Evolutionary conservation across 53 echinoderm and acorn worm species (phyloP).

Genomic region (Astropecten irregularis): DNA sequence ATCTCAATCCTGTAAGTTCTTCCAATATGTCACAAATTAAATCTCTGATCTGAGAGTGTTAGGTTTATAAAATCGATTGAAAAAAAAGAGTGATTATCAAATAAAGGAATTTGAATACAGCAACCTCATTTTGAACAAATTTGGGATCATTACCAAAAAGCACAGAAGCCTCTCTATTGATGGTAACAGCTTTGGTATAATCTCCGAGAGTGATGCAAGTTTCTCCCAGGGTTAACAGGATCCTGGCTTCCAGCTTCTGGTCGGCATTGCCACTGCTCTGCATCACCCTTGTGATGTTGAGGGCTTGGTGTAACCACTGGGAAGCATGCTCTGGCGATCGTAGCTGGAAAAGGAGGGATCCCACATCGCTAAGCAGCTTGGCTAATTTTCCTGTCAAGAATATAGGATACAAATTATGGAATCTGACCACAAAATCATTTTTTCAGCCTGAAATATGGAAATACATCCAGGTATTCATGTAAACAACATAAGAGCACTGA

Average conservation of each 20-base stretch:
- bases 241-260: slow-evolving; percentile 37
- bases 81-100: too few species aligned
- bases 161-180: slow-evolving; percentile 52
- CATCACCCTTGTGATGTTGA: slow-evolving; percentile 3
- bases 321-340: slow-evolving; percentile 35
- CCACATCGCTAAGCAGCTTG: slow-evolving; percentile 37
- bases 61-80: too few species aligned
- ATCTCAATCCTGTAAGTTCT: too few species aligned
- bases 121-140: too few species aligned
- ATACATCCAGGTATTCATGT: too few species aligned
- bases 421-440: too few species aligned
- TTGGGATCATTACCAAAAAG: too few species aligned
- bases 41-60: too few species aligned
- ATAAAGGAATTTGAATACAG: too few species aligned
- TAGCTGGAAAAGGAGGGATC: slow-evolving; percentile 44
- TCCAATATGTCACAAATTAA: too few species aligned
- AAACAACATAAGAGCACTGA: too few species aligned
- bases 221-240: slow-evolving; percentile 36
- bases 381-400: slow-evolving; percentile 46
- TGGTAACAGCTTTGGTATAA: slow-evolving; percentile 40
- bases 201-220: slow-evolving; percentile 22
- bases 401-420: too few species aligned
- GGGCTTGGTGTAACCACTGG: slow-evolving; percentile 53
- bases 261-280: not conserved
- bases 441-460: not conserved